Base-by-base conservation (phyloP, 2,797 vertebrate genomes). In the Artibeus jamaicensis region DNA sequence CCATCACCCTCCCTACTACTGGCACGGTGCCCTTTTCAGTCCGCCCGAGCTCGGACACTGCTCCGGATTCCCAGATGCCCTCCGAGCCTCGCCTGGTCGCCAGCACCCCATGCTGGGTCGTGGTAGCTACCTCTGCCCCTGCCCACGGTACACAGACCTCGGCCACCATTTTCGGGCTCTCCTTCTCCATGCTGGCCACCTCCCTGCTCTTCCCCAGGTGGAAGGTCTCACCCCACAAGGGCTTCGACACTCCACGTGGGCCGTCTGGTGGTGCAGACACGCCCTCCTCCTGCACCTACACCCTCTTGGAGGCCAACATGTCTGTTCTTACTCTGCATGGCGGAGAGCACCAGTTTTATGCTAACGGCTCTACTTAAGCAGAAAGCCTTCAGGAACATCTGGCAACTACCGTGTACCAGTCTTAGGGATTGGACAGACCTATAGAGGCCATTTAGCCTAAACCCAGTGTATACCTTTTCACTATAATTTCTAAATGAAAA, bases 251-350 rank as follows among this genome's bases (percentile, higher is more conserved):
- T 70, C 39, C 4, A 3, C 7, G 9, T 44, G 44, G 10, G 22
- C 57, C 10, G 7, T 26, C 42, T 24, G 0, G 0, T 34, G 0
- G 2, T 24, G 37, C 3, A 34, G 67, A 91, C 79, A 2, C 0
- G 5, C 24, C 3, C 18, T 46, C 34, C 86, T 29, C 70, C 24
- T 9, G 32, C 34, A 5, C 1, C 53, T 9, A 42, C 6, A 4
- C 39, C n/a, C 34, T 59, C 37, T 70, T 39, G 19, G 39, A 9
- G 44, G 46, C 88, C n/a, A 46, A 2, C 2, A 0, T 37, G 39
- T 26, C 50, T 29, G 0, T 48, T 88, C 29, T 55, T 82, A 6
- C 32, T 91, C 29, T 19, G 8, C 50, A 26, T 11, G 21, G 19
- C 1, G 15, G 6, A n/a, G 78, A 39, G 19, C 29, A 15, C 16